These are phyloP conservation scores for Felis catus DNA, from an alignment of 2,113 vertebrate species.

Conservation along the genomic window DNA sequence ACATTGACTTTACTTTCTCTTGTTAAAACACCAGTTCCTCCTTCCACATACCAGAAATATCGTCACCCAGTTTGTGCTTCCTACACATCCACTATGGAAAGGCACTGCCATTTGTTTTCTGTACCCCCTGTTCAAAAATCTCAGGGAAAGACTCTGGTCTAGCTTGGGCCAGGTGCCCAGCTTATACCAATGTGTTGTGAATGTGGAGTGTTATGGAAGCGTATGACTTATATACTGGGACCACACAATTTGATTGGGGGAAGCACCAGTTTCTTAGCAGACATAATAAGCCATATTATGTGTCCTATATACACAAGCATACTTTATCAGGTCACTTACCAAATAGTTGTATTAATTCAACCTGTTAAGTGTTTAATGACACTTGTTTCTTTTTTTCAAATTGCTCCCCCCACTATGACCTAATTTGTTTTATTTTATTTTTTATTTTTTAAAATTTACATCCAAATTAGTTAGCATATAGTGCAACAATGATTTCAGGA, in stretches of 20 bases:
- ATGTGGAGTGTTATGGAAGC: neutral
- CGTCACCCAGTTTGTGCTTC: neutral
- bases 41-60: neutral
- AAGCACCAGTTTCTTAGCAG: neutral
- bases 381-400: neutral
- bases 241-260: neutral
- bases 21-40: neutral
- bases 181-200: neutral
- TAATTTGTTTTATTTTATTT: neutral
- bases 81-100: neutral
- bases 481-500: too few species aligned
- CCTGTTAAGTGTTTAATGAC: neutral
- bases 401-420: neutral
- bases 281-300: neutral
- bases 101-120: neutral
- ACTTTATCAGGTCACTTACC: slow-evolving; percentile 5
- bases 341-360: neutral
- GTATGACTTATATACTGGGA: neutral
- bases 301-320: neutral
- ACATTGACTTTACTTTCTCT: neutral
- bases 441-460: too few species aligned
- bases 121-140: neutral
- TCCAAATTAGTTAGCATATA: too few species aligned
- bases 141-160: neutral
- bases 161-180: neutral